Base-by-base conservation (phyloP, 2,113 vertebrate genomes). In the Campylomormyrus numenius region DNA sequence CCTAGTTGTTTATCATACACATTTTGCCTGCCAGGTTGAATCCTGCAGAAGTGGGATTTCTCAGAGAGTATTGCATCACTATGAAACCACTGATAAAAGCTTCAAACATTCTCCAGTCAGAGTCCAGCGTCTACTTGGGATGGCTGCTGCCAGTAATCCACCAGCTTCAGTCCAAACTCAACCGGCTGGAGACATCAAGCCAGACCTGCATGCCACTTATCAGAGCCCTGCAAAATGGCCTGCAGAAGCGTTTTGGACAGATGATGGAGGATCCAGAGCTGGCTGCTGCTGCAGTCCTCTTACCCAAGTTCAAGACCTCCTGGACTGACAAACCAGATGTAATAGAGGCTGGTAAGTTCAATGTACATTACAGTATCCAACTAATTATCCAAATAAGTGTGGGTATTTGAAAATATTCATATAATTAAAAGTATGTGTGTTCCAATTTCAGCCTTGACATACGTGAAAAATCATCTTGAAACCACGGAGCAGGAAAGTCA, bases 61-160 rank as follows among this genome's bases (percentile, higher is more conserved):
- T 89, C 49, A 1, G 11, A 1, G 80, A 88, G 50, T 90, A 89
- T 50, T 58, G 83, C 5, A 58, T 31, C 56, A 52, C 49, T 1
- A 89, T 89, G 88, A 91, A 87, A n/a, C 89, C 83, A 31, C 74
- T 91, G 58, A 0, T 80, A 11, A 89, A 66, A 42, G 83, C 89
- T 80, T 89, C 49, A 52, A 90, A 90, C 58, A 89, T 91, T 31
- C 88, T 90, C 13, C 89, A 91, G 58, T 89, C 88, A 31, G 91
- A 90, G 62, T 74, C 88, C 48, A 91, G 80, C 27, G n/a, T 27
- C 1, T 53, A 80, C n/a, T 42, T 88, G 89, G 62, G 91, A 70
- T 87, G 88, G 66, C 70, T 90, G 88, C 88, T 91, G 62, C 62
- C 84, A 74, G 42, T 88, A 42, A 89, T 89, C 83, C 27, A 56